Evolutionary conservation across 2,113 vertebrate species (phyloP), one percentile per base, ranked within the genome.

Genomic region (Atractosteus spatula): DNA sequence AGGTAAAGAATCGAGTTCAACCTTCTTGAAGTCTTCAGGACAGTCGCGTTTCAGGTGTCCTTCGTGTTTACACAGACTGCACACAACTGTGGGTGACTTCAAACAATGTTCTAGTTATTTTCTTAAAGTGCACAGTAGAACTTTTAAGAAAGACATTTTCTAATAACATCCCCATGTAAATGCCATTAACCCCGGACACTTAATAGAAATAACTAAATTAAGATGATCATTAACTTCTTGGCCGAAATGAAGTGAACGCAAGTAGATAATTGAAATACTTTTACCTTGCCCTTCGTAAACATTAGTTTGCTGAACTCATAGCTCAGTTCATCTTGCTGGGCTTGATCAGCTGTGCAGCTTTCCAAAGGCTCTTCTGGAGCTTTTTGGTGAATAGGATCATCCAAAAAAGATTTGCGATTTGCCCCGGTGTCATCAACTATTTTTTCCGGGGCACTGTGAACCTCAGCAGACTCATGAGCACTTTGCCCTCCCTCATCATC

Each of bases 21-120:
- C 94, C 80, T 94, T 96, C 87, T 95, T 97, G 87, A 98, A 97
- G 84, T 98, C 96, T 78, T 98, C 96, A 0, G 96, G 96, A 77
- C 96, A 98, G 80, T 96, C 96, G 55, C 86, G 94, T 79, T 96
- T 97, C 70, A 96, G 86, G 71, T 98, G 96, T 14, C 96, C 96
- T 71, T 98, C 96, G 47, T 92, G 91, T 81, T 95, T 98, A 81
- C 96, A 98, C 74, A 98, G 87, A 80, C 93, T 93, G 83, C 96
- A 98, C 55, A 97, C 95, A 8, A 97, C 85, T 63, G 88, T 93
- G 75, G 94, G 95, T 74, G 93, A 88, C 96, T 98, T 69, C 1
- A 51, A 10, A 51, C 5, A 51, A 2, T 51, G 47, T 51, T 51
- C 10, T 10, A 7, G 47, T 51, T 51, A 51, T 7, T 51, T 10